Evolutionary conservation across 2,888 invertebrate genomes (phyloP).

Genomic region (Notocelia uddmanniana): DNA sequence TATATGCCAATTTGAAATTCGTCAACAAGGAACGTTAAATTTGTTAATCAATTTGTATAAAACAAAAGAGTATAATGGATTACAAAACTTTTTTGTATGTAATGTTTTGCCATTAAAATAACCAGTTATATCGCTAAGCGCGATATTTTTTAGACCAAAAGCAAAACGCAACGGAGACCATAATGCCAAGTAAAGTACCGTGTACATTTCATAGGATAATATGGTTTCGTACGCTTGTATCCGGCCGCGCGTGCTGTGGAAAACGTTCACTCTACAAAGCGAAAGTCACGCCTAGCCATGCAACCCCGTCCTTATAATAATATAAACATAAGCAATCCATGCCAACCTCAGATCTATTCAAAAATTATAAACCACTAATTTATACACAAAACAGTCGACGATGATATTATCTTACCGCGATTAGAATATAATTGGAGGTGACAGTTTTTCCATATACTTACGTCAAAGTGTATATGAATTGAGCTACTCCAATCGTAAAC

Average conservation of each 20-base stretch:
- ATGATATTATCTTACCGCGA: not conserved
- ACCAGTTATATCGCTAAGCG: not conserved
- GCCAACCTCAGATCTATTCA: conserved; percentile 56
- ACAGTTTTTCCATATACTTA: too few relatives aligned
- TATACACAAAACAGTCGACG: conserved; percentile 19
- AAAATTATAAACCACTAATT: conserved; percentile 39
- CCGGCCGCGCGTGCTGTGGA: conserved; percentile 77
- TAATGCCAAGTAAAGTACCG: conserved; percentile 62
- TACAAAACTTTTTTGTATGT: too few relatives aligned
- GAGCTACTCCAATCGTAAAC: too few relatives aligned
- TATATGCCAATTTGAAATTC: not conserved
- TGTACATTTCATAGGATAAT: conserved; percentile 63
- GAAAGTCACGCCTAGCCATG: conserved; percentile 50
- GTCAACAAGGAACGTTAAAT: not conserved
- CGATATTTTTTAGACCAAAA: not conserved
- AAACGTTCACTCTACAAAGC: conserved; percentile 59
- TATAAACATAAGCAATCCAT: conserved; percentile 65
- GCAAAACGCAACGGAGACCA: conserved; percentile 49
- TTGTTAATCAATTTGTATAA: not conserved
- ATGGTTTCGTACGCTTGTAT: conserved; percentile 59
- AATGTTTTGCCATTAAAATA: not conserved
- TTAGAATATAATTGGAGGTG: too few relatives aligned
- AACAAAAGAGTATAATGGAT: too few relatives aligned
- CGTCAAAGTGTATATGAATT: too few relatives aligned
- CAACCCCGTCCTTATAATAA: conserved; percentile 53